Conservation (phyloP, 2,797 vertebrate species). For the Melopsittacus undulatus region DNA sequence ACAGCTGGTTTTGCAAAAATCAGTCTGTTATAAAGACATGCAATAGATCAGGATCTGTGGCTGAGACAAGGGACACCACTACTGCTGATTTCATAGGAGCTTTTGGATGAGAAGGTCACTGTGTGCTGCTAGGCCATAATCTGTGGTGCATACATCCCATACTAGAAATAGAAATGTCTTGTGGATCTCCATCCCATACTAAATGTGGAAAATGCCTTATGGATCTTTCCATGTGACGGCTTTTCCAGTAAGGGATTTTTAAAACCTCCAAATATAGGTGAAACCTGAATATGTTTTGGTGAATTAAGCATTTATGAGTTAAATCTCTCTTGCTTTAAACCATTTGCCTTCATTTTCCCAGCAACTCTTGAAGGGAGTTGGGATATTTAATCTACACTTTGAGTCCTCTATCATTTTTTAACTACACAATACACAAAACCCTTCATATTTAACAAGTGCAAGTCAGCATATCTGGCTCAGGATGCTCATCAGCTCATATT, state of each 20-base stretch:
- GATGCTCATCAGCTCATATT: neutral
- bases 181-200: neutral
- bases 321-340: neutral
- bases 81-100: neutral
- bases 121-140: neutral
- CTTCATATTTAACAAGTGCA: neutral
- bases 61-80: neutral
- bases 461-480: neutral
- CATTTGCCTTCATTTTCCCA: neutral
- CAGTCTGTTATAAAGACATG: neutral
- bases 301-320: neutral
- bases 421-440: neutral
- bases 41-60: neutral
- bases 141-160: neutral
- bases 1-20: neutral
- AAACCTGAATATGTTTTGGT: neutral
- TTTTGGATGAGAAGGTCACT: neutral
- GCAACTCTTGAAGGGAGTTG: neutral
- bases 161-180: neutral
- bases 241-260: neutral
- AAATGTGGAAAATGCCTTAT: neutral
- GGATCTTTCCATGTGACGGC: neutral
- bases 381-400: neutral
- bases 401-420: neutral
- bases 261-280: neutral